phyloP scores from a whole-genome alignment of 35 echinoderm and acorn worm species.

The Stichopus chloronotus region DNA sequence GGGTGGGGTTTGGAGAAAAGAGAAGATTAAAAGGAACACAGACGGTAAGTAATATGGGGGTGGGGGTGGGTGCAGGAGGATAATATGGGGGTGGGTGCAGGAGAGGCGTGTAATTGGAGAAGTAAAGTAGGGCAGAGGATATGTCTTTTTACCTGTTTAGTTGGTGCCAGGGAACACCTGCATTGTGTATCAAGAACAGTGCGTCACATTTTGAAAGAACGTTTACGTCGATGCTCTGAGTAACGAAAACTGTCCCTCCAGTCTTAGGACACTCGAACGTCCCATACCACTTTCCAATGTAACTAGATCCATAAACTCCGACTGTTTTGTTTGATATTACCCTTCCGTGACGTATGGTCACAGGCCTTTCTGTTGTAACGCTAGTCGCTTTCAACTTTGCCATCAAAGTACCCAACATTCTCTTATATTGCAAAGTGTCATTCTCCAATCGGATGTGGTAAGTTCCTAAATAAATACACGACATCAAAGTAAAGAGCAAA shows the following conservation, averaged over 20 bases:
- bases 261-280: neutral
- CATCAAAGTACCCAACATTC: neutral
- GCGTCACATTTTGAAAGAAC: neutral
- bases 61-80: neutral
- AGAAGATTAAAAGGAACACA: neutral
- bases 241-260: neutral
- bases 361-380: too few relatives aligned
- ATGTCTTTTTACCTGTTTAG: conserved; percentile 3
- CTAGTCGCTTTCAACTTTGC: too few relatives aligned
- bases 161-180: neutral
- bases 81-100: neutral
- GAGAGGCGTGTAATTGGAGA: neutral
- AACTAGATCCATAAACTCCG: neutral
- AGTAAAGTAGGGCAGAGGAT: neutral
- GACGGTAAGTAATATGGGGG: neutral
- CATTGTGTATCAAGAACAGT: neutral
- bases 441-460: neutral
- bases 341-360: neutral
- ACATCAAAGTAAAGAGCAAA: neutral
- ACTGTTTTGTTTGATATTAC: neutral
- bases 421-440: neutral
- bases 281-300: neutral
- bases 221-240: neutral
- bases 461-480: neutral
- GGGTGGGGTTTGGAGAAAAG: neutral